phyloP scores from a whole-genome alignment of 2,888 invertebrate genomes.

The Charanyca ferruginea region DNA sequence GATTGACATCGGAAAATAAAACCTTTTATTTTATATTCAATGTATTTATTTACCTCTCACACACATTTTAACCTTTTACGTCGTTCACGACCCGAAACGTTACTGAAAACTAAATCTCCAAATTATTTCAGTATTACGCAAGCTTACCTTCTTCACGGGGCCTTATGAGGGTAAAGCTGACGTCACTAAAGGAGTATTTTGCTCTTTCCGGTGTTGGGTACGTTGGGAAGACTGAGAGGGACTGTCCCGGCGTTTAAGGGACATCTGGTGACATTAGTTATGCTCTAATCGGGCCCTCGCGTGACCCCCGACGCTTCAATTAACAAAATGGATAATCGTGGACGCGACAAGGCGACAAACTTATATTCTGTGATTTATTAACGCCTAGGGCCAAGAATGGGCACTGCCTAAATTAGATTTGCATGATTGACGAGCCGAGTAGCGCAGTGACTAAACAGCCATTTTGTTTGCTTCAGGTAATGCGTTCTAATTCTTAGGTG shows the following conservation, averaged over 20 bases:
- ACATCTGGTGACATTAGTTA: constrained; percentile 59
- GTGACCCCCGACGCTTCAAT: constrained; percentile 84
- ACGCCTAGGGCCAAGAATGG: constrained; percentile 44
- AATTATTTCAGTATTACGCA: constrained; percentile 56
- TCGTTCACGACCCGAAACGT: constrained; percentile 20
- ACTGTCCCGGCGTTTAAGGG: constrained; percentile 55
- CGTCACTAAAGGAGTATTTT: constrained; percentile 52
- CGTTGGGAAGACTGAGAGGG: constrained; percentile 43
- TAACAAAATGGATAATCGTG: constrained; percentile 85
- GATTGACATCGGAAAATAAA: constrained; percentile 23
- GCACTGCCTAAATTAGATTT: constrained; percentile 57
- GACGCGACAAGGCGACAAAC: constrained; percentile 76
- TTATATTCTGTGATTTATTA: constrained; percentile 75
- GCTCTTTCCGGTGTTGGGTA: constrained; percentile 45
- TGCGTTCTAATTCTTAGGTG: not conserved
- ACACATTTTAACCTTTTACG: constrained; percentile 27
- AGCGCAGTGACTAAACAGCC: not conserved
- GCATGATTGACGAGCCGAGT: constrained; percentile 43
- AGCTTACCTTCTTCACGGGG: constrained; percentile 58
- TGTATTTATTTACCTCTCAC: constrained; percentile 21
- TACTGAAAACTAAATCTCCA: constrained; percentile 57
- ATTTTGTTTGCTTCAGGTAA: constrained; percentile 9
- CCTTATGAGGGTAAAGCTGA: constrained; percentile 62
- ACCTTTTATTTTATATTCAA: constrained; percentile 12
- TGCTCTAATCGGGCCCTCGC: constrained; percentile 78